These are phyloP conservation scores for Tetragonula carbonaria DNA, from an alignment of 2,888 invertebrate species.

Conservation along the genomic window DNA sequence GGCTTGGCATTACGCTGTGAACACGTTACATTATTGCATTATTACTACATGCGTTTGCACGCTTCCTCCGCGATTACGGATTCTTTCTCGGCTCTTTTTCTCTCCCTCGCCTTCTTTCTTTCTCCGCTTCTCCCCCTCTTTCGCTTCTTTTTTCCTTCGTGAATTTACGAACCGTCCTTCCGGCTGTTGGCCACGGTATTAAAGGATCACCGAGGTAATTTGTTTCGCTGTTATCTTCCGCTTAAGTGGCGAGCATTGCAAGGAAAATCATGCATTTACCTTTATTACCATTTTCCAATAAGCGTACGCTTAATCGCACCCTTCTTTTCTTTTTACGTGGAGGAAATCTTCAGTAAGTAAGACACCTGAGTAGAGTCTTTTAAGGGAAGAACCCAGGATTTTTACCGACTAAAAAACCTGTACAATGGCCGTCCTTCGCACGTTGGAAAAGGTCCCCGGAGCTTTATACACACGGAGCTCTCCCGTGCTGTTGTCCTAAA, in stretches of 20 bases:
- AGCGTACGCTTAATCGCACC: too few relatives aligned
- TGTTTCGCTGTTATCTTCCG: conserved; percentile 28
- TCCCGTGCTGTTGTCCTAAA: too few relatives aligned
- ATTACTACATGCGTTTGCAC: conserved; percentile 49
- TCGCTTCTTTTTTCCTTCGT: conserved; percentile 9
- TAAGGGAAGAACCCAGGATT: too few relatives aligned
- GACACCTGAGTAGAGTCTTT: too few relatives aligned
- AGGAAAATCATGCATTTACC: background rate
- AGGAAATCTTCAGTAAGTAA: too few relatives aligned
- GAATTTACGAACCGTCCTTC: conserved; percentile 33
- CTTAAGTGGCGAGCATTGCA: background rate
- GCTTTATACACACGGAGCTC: too few relatives aligned
- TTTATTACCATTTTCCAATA: background rate
- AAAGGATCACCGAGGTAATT: conserved; percentile 45
- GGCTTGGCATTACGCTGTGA: conserved; percentile 18
- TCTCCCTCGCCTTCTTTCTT: conserved; percentile 33
- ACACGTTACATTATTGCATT: conserved; percentile 51
- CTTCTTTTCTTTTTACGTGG: background rate
- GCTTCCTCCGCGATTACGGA: conserved; percentile 53
- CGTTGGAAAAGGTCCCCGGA: too few relatives aligned
- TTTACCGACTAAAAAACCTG: too few relatives aligned
- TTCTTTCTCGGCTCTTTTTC: background rate
- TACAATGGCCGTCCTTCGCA: too few relatives aligned
- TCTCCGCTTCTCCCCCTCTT: background rate
- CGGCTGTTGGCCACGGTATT: conserved; percentile 18